Percentiles rank a stretch among this genome's conserved stretches.
phyloP scores from a whole-genome alignment of 2,888 invertebrate genomes.

The Drosophila mimica region DNA sequence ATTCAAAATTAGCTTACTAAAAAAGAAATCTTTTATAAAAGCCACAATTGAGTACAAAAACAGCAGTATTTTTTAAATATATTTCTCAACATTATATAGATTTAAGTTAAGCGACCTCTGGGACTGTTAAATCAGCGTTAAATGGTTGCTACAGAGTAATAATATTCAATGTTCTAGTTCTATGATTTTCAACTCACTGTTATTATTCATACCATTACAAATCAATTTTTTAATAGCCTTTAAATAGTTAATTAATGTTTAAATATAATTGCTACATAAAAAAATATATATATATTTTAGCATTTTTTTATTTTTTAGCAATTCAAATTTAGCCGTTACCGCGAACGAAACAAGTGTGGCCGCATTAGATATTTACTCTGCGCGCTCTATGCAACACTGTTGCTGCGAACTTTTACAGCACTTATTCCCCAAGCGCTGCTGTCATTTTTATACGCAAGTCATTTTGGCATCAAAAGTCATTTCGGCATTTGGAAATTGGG shows the following conservation, averaged over 20 bases:
- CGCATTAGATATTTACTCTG: neutral
- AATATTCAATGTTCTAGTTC: too few relatives aligned
- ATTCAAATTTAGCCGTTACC: conserved; percentile 22
- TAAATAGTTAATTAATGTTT: too few relatives aligned
- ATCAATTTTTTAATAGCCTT: too few relatives aligned
- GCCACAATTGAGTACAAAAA: neutral
- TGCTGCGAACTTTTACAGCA: neutral
- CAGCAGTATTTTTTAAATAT: neutral
- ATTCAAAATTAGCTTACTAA: neutral
- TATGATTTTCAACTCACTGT: too few relatives aligned
- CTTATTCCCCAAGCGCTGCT: conserved; percentile 24
- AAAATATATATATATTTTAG: too few relatives aligned
- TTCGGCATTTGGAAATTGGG: conserved; percentile 58
- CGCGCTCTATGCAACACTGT: conserved; percentile 2
- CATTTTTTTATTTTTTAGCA: neutral
- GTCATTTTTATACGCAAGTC: conserved; percentile 71
- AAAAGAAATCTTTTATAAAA: neutral
- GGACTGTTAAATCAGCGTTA: too few relatives aligned
- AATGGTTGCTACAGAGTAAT: too few relatives aligned
- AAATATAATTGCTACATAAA: too few relatives aligned
- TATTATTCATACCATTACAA: too few relatives aligned
- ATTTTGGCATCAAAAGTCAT: conserved; percentile 60
- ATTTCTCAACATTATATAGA: neutral
- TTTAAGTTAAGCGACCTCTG: neutral
- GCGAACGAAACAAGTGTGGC: conserved; percentile 10